These are phyloP conservation scores for Dolichopus griseipennis DNA, from an alignment of 2,888 invertebrate genomes.

Conservation along the genomic window DNA sequence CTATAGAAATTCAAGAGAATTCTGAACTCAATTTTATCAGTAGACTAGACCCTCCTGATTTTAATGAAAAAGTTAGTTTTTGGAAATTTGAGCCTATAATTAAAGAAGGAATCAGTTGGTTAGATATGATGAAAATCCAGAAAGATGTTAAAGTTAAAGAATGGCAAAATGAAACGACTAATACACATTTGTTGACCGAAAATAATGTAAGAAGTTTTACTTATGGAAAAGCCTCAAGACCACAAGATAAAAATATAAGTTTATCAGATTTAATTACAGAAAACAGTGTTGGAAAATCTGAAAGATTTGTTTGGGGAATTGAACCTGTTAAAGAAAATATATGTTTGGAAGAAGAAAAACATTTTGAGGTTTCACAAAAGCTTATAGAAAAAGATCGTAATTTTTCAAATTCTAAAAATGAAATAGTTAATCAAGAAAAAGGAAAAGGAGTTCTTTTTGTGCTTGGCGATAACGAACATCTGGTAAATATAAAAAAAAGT, in stretches of 20 bases:
- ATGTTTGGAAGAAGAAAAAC: slow-evolving; percentile 37
- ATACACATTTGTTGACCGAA: slow-evolving; percentile 25
- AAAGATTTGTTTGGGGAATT: slow-evolving; percentile 41
- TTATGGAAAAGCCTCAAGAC: background rate
- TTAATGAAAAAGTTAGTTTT: slow-evolving; percentile 25
- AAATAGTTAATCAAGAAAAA: slow-evolving; percentile 22
- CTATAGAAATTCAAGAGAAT: slow-evolving; percentile 27
- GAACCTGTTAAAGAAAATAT: slow-evolving; percentile 39
- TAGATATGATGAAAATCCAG: slow-evolving; percentile 31
- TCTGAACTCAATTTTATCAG: slow-evolving; percentile 20
- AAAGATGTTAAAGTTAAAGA: slow-evolving; percentile 29
- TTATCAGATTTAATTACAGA: slow-evolving; percentile 41
- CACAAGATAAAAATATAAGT: slow-evolving; percentile 27
- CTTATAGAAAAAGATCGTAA: slow-evolving; percentile 32
- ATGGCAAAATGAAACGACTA: slow-evolving; percentile 21
- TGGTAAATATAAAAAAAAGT: slow-evolving; percentile 53
- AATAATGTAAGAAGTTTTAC: slow-evolving; percentile 8
- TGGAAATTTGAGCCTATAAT: slow-evolving; percentile 37
- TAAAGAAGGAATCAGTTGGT: slow-evolving; percentile 37
- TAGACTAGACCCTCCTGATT: background rate
- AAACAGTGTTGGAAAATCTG: slow-evolving; percentile 40
- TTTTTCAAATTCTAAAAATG: slow-evolving; percentile 18
- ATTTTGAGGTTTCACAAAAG: slow-evolving; percentile 34
- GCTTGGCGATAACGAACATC: slow-evolving; percentile 59
- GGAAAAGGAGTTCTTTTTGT: slow-evolving; percentile 54